phyloP scores from a whole-genome alignment of 2,888 invertebrate genomes.

The Polyommatus icarus region DNA sequence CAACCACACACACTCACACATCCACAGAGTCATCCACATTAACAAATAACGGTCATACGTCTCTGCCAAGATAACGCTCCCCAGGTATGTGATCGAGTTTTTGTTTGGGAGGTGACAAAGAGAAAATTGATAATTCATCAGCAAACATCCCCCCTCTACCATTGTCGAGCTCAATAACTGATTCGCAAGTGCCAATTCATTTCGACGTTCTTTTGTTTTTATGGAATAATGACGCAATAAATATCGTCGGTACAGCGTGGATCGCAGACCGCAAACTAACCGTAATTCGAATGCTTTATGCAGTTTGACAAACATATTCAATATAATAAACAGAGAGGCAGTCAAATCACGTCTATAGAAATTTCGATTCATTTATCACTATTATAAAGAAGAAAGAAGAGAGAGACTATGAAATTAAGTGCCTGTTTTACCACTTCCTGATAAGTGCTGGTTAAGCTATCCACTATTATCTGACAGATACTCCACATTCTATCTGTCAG shows the following conservation, averaged over 20 bases:
- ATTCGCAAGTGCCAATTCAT: slow-evolving; percentile 59
- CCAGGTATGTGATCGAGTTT: slow-evolving; percentile 70
- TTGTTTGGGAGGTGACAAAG: slow-evolving; percentile 72
- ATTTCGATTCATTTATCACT: too few species aligned
- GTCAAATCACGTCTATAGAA: too few species aligned
- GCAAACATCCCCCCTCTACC: slow-evolving; percentile 45
- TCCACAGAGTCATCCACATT: slow-evolving; percentile 61
- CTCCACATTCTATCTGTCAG: too few species aligned
- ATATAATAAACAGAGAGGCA: too few species aligned
- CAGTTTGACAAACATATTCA: not conserved
- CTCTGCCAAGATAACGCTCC: slow-evolving; percentile 75
- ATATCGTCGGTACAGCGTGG: not conserved
- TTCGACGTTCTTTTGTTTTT: slow-evolving; percentile 20
- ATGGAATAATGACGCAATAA: slow-evolving; percentile 14
- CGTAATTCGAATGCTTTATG: not conserved
- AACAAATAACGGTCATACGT: slow-evolving; percentile 72
- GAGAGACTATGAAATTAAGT: too few species aligned
- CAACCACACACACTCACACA: slow-evolving; percentile 57
- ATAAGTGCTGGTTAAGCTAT: too few species aligned
- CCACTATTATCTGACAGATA: too few species aligned
- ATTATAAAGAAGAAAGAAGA: too few species aligned
- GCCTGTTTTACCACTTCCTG: too few species aligned
- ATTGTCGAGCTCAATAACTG: slow-evolving; percentile 64
- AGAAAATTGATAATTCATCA: slow-evolving; percentile 76
- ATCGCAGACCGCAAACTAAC: not conserved